Evolutionary conservation across 1,140 invertebrate genomes (phyloP).

Genomic region (Halictus rubicundus): DNA sequence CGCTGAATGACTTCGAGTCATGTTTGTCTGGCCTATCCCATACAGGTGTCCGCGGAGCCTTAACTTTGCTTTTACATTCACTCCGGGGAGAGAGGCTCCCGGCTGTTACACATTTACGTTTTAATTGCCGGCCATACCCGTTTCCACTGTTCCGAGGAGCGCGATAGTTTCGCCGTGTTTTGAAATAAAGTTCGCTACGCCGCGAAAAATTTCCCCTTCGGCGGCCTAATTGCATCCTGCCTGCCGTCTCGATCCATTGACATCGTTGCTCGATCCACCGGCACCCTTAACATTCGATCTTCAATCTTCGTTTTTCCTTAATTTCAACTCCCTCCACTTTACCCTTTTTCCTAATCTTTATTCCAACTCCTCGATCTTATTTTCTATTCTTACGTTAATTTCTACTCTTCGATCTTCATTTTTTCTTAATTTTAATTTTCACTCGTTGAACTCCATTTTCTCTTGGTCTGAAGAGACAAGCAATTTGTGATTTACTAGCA

Average conservation of each 20-base stretch:
- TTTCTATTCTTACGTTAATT: too few relatives aligned
- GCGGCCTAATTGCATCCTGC: not conserved
- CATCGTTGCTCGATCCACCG: too few relatives aligned
- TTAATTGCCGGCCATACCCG: constrained; percentile 16
- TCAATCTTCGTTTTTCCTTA: too few relatives aligned
- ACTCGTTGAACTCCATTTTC: too few relatives aligned
- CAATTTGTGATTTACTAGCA: too few relatives aligned
- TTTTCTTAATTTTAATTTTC: too few relatives aligned
- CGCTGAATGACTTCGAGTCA: constrained; percentile 23
- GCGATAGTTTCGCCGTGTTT: constrained; percentile 13
- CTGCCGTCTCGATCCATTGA: not conserved
- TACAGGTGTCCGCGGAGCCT: not conserved
- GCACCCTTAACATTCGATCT: too few relatives aligned
- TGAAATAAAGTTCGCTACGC: constrained; percentile 21
- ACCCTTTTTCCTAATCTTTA: too few relatives aligned
- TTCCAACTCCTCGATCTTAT: too few relatives aligned
- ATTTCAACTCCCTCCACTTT: too few relatives aligned
- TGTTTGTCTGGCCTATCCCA: constrained; percentile 9
- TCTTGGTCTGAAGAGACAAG: too few relatives aligned
- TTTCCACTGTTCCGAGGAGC: not conserved
- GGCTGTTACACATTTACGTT: constrained; percentile 23
- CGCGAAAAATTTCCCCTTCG: constrained; percentile 11
- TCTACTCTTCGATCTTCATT: too few relatives aligned
- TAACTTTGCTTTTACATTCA: constrained; percentile 31
- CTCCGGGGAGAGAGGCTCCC: not conserved